Conservation (phyloP, 2,888 invertebrate genomes). For the Patella ulyssiponensis region DNA sequence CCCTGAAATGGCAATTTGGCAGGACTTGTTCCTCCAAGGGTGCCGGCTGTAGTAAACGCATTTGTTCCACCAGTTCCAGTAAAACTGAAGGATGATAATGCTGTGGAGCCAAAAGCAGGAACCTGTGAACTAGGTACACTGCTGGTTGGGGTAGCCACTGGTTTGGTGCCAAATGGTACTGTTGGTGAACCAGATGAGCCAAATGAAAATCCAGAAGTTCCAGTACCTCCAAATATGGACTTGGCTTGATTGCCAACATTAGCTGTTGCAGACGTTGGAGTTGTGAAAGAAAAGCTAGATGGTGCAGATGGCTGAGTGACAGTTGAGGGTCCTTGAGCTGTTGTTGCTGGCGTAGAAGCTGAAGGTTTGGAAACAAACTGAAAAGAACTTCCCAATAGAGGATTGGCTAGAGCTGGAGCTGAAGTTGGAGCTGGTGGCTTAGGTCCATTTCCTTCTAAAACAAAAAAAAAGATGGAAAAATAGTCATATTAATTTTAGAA, state of each 20-base stretch:
- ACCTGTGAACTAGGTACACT: neutral
- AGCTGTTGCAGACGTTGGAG: neutral
- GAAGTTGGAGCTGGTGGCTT: too few species aligned
- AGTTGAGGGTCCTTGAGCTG: too few species aligned
- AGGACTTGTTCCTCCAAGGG: neutral
- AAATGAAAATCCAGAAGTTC: slow-evolving; percentile 17
- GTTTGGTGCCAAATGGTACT: neutral
- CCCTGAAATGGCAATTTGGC: neutral
- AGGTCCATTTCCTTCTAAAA: too few species aligned
- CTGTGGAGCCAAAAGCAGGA: neutral
- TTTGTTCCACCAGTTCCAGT: neutral
- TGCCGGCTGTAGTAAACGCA: neutral
- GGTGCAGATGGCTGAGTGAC: too few species aligned
- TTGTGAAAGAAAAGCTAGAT: neutral
- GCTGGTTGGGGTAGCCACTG: neutral
- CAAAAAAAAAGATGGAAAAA: too few species aligned
- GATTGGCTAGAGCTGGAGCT: neutral
- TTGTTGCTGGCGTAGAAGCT: slow-evolving; percentile 17
- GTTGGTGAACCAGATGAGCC: slow-evolving; percentile 13
- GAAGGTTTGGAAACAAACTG: slow-evolving; percentile 23
- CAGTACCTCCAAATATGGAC: slow-evolving; percentile 12
- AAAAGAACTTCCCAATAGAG: slow-evolving; percentile 20
- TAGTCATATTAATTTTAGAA: too few species aligned
- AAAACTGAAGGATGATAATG: neutral
- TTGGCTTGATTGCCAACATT: neutral